phyloP scores from a whole-genome alignment of 2,113 vertebrate genomes.

The Rhizomys pruinosus region DNA sequence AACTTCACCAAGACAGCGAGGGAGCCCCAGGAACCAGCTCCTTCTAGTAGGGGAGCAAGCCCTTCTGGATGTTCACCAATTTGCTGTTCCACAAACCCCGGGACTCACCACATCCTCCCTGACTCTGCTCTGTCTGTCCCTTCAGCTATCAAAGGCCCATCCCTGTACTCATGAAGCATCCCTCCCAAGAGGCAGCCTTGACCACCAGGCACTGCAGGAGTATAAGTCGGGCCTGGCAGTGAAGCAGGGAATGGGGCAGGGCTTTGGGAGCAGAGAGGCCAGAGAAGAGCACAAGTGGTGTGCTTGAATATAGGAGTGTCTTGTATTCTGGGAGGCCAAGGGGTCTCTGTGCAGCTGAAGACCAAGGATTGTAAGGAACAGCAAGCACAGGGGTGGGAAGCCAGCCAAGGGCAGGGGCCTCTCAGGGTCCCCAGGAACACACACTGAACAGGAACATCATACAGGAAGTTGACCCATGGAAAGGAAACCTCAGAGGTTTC shows the following conservation, averaged over 20 bases:
- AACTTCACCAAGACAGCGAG: not conserved
- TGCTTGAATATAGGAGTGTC: too few species aligned
- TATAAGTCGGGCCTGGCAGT: not conserved
- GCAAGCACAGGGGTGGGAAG: not conserved
- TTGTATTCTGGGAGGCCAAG: too few species aligned
- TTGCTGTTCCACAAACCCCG: not conserved
- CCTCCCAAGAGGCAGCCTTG: not conserved
- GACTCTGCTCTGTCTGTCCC: not conserved
- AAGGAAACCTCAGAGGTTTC: not conserved
- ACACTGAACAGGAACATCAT: not conserved
- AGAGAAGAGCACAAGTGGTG: not conserved
- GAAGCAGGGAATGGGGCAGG: not conserved
- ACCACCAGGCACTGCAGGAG: not conserved
- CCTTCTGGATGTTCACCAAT: not conserved
- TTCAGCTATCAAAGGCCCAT: not conserved
- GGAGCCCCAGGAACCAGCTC: not conserved
- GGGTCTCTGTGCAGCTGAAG: not conserved
- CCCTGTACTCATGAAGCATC: not conserved
- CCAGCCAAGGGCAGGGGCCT: not conserved
- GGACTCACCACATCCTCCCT: constrained; percentile 39
- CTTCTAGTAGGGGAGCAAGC: not conserved
- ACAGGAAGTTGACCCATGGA: not conserved
- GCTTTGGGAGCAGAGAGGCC: not conserved
- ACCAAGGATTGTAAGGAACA: not conserved
- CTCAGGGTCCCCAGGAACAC: not conserved